Evolutionary conservation across 2,113 vertebrate species (phyloP).

Genomic region (Larimichthys polyactis): DNA sequence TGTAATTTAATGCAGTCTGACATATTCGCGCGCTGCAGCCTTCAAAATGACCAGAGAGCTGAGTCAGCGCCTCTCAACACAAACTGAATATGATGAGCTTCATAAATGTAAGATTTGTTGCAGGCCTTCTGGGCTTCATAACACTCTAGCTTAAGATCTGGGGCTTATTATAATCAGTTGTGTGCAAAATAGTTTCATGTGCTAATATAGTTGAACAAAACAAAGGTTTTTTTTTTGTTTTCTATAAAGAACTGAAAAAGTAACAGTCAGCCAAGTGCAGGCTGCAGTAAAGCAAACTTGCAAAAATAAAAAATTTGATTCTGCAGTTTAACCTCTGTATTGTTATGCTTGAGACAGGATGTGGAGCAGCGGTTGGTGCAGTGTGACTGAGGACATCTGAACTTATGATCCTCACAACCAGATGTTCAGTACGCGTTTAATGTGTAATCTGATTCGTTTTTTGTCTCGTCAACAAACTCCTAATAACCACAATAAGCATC

Average conservation of each 20-base stretch:
- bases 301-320: conserved; percentile 57
- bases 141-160: not conserved
- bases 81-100: conserved; percentile 32
- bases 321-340: conserved; percentile 56
- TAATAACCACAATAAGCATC: conserved; percentile 48
- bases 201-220: conserved; percentile 13
- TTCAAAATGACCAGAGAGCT: conserved; percentile 32
- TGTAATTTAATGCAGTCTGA: conserved; percentile 21
- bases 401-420: conserved; percentile 61
- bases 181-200: conserved; percentile 9
- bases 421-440: conserved; percentile 45
- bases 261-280: conserved; percentile 38
- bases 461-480: conserved; percentile 21
- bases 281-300: conserved; percentile 55
- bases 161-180: not conserved
- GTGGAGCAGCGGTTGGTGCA: conserved; percentile 65
- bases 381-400: conserved; percentile 58
- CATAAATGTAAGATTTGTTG: conserved; percentile 28
- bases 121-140: not conserved
- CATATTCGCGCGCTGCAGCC: conserved; percentile 5
- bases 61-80: conserved; percentile 47
- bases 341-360: conserved; percentile 75
- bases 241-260: conserved; percentile 3
- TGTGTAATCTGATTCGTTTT: conserved; percentile 19
- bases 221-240: conserved; percentile 11